A percentile compares a stretch with the other conserved stretches of the same genome.
Evolutionary conservation across 2,113 vertebrate species (phyloP).

Genomic region (Terrapene triunguis): DNA sequence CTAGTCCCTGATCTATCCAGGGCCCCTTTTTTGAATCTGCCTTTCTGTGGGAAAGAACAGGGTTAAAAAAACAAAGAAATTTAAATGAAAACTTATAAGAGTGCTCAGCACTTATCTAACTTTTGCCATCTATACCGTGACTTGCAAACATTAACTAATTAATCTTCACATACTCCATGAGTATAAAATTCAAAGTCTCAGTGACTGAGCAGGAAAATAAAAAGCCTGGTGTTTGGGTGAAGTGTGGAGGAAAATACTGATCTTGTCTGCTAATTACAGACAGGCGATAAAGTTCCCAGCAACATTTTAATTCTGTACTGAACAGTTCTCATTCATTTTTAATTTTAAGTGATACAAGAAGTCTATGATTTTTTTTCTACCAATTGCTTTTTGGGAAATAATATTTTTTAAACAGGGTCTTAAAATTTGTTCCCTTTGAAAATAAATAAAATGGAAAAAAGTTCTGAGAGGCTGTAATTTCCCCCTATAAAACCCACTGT

Average conservation of each 20-base stretch:
- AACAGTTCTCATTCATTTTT: slow-evolving; percentile 22
- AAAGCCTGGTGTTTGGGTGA: background rate
- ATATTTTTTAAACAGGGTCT: slow-evolving; percentile 28
- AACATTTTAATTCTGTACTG: background rate
- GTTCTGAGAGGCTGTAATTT: background rate
- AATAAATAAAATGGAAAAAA: slow-evolving; percentile 15
- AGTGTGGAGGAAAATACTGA: slow-evolving; percentile 21
- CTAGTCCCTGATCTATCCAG: background rate
- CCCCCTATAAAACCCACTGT: background rate
- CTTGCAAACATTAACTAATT: slow-evolving; percentile 68
- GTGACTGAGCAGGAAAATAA: slow-evolving; percentile 21
- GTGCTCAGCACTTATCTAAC: slow-evolving; percentile 35
- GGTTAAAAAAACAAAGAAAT: slow-evolving; percentile 13
- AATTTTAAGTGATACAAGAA: background rate
- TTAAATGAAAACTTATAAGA: slow-evolving; percentile 38
- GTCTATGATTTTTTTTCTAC: slow-evolving; percentile 43
- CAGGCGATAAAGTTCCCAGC: background rate
- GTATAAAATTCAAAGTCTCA: slow-evolving; percentile 27
- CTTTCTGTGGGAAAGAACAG: background rate
- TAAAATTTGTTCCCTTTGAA: slow-evolving; percentile 43
- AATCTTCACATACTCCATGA: slow-evolving; percentile 41
- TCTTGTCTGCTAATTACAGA: slow-evolving; percentile 10
- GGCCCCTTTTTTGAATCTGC: background rate
- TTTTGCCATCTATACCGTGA: slow-evolving; percentile 56
- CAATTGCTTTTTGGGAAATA: background rate